Percentiles rank a stretch among this genome's conserved stretches.
Conservation (phyloP, 1,140 invertebrate genomes). For the Ephestia elutella region DNA sequence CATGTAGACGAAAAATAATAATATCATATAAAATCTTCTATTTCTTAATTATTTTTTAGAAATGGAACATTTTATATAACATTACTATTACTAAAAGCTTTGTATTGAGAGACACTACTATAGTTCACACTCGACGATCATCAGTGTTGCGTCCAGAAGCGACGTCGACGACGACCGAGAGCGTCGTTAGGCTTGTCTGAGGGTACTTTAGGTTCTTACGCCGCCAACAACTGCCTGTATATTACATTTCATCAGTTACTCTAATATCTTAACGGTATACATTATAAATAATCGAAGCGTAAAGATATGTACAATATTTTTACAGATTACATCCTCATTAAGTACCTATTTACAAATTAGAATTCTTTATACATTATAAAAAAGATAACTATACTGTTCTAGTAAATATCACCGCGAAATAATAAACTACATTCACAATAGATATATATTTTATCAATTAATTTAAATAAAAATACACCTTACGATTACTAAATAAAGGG, state of each 20-base stretch:
- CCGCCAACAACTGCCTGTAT: slow-evolving; percentile 31
- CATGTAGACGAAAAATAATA: too few relatives aligned
- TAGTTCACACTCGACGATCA: background rate
- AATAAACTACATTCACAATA: slow-evolving; percentile 71
- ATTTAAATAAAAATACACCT: slow-evolving; percentile 69
- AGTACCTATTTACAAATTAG: slow-evolving; percentile 75
- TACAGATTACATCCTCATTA: slow-evolving; percentile 68
- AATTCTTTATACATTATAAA: slow-evolving; percentile 73
- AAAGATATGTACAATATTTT: slow-evolving; percentile 75
- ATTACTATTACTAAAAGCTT: too few relatives aligned
- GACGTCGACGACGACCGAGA: background rate
- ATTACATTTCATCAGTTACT: slow-evolving; percentile 46
- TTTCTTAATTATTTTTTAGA: too few relatives aligned
- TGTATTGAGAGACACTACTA: background rate
- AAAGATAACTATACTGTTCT: slow-evolving; percentile 70
- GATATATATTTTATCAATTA: slow-evolving; percentile 47
- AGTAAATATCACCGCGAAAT: slow-evolving; percentile 71
- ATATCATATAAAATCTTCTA: too few relatives aligned
- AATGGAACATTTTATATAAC: background rate
- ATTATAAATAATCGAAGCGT: slow-evolving; percentile 71
- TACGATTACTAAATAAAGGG: slow-evolving; percentile 64
- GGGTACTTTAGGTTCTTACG: background rate
- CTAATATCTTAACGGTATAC: slow-evolving; percentile 54
- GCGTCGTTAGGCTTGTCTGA: slow-evolving; percentile 1
- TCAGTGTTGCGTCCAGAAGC: background rate